Conservation (phyloP, 2,113 vertebrate species). For the Corythoichthys haematopterus region DNA sequence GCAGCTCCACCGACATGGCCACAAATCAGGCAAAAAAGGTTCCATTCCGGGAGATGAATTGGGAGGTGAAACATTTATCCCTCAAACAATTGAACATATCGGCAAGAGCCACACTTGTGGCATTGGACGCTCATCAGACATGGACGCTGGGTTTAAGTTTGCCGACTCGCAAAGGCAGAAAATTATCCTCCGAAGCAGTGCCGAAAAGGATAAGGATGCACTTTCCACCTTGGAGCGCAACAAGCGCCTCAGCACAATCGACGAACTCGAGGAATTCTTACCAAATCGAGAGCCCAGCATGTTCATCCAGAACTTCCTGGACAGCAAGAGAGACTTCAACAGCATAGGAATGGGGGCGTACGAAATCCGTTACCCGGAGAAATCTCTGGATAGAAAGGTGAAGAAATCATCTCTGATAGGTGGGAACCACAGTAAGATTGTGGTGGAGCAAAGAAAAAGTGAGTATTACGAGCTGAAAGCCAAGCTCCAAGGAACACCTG, state of each 20-base stretch:
- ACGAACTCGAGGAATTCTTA: slow-evolving; percentile 94
- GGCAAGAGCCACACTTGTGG: slow-evolving; percentile 94
- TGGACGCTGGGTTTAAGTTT: slow-evolving; percentile 86
- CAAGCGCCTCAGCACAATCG: slow-evolving; percentile 97
- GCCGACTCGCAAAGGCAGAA: slow-evolving; percentile 89
- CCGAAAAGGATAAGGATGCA: slow-evolving; percentile 89
- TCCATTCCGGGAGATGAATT: slow-evolving; percentile 74
- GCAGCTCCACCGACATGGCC: slow-evolving; percentile 85
- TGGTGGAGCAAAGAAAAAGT: slow-evolving; percentile 95
- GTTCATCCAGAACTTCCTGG: slow-evolving; percentile 94
- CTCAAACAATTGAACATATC: slow-evolving; percentile 96
- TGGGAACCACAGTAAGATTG: slow-evolving; percentile 96
- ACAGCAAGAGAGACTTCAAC: slow-evolving; percentile 94
- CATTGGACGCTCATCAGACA: slow-evolving; percentile 77
- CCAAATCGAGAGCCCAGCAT: slow-evolving; percentile 91
- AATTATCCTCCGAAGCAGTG: slow-evolving; percentile 81
- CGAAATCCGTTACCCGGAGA: slow-evolving; percentile 96
- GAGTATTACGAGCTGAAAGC: slow-evolving; percentile 98
- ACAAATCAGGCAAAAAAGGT: slow-evolving; percentile 82
- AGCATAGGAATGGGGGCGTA: slow-evolving; percentile 97
- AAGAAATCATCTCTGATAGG: slow-evolving; percentile 97
- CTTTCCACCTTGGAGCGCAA: slow-evolving; percentile 84
- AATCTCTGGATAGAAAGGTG: slow-evolving; percentile 91
- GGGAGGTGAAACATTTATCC: slow-evolving; percentile 89
- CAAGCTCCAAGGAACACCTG: slow-evolving; percentile 94